Conservation (phyloP, 1,140 invertebrate species). For the Drosophila burlai region DNA sequence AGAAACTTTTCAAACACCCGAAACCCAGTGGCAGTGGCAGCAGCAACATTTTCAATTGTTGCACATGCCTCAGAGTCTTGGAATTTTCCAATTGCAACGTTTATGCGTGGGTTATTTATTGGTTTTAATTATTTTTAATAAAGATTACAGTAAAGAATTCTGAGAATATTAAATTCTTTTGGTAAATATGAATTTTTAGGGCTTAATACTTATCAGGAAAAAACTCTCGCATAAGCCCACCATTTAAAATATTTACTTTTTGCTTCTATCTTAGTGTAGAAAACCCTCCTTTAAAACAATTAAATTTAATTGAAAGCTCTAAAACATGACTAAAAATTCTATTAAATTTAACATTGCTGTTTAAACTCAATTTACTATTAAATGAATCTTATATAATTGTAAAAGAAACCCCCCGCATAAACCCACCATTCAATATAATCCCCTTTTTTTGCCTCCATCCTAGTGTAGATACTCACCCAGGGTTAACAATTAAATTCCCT, state of each 20-base stretch:
- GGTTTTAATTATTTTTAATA: not conserved
- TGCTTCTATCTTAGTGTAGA: too few species aligned
- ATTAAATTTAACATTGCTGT: not conserved
- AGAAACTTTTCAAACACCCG: slow-evolving; percentile 55
- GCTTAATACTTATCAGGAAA: too few species aligned
- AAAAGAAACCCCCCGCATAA: not conserved
- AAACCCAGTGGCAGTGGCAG: slow-evolving; percentile 3
- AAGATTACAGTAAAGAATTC: too few species aligned
- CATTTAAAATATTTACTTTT: too few species aligned
- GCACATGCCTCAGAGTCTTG: slow-evolving; percentile 25
- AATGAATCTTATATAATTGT: not conserved
- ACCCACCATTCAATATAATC: not conserved
- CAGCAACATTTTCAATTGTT: slow-evolving; percentile 66
- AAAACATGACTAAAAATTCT: not conserved
- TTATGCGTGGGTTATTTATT: not conserved
- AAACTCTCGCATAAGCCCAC: too few species aligned
- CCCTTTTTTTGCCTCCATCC: slow-evolving; percentile 1
- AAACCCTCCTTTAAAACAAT: too few species aligned
- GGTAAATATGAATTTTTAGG: too few species aligned
- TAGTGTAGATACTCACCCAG: not conserved
- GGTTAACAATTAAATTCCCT: slow-evolving; percentile 34
- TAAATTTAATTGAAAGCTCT: too few species aligned
- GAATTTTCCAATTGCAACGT: not conserved
- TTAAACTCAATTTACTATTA: not conserved
- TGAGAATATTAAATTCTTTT: too few species aligned